Evolutionary conservation across 2,888 invertebrate genomes (phyloP).

Genomic region (Saturnia pavonia): DNA sequence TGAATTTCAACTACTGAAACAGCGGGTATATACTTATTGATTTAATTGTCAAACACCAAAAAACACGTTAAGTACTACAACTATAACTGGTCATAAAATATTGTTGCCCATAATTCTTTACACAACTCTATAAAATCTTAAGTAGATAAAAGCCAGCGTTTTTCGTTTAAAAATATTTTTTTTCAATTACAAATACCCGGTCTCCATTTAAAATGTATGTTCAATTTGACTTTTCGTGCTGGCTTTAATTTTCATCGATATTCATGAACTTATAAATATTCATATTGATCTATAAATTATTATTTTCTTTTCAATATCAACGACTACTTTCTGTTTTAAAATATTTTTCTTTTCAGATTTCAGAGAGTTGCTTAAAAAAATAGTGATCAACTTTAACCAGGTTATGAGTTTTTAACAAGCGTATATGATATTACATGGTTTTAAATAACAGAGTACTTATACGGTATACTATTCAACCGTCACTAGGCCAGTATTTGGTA

Average conservation of each 20-base stretch:
- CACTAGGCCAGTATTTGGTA: too few relatives aligned
- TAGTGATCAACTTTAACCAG: too few relatives aligned
- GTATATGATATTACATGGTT: too few relatives aligned
- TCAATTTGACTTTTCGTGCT: conserved; percentile 17
- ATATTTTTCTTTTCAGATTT: background rate
- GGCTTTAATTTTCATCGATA: conserved; percentile 19
- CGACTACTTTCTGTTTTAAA: background rate
- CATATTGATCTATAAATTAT: conserved; percentile 10
- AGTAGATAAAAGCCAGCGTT: background rate
- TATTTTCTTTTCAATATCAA: background rate
- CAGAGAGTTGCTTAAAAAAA: background rate
- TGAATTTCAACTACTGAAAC: too few relatives aligned
- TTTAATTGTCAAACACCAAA: background rate
- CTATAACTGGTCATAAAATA: background rate
- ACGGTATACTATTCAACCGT: too few relatives aligned
- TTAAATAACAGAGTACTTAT: too few relatives aligned
- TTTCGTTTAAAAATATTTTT: background rate
- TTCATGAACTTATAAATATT: conserved; percentile 20
- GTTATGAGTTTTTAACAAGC: too few relatives aligned
- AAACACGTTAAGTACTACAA: background rate
- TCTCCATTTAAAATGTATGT: conserved; percentile 2
- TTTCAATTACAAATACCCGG: background rate
- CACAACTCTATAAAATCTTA: background rate
- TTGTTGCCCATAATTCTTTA: background rate
- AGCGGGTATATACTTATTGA: too few relatives aligned